Conservation (phyloP, 2,113 vertebrate genomes). For the Gallinago paraguaiae region DNA sequence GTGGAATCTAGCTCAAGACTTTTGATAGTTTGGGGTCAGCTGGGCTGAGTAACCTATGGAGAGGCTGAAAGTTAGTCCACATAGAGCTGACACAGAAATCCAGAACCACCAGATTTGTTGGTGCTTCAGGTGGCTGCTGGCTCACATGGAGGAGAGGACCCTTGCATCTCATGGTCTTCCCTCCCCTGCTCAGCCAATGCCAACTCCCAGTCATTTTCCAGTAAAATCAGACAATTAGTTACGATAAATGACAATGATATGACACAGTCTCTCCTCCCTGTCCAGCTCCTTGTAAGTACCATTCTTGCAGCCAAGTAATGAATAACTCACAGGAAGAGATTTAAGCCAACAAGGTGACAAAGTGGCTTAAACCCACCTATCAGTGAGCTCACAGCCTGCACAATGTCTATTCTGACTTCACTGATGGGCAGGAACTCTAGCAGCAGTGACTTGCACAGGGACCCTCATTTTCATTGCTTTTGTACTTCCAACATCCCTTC, state of each 20-base stretch:
- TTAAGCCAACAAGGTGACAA: not conserved
- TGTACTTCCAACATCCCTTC: not conserved
- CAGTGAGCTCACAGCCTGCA: not conserved
- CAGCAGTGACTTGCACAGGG: not conserved
- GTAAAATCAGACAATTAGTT: not conserved
- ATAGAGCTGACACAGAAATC: not conserved
- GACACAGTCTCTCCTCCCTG: accelerated
- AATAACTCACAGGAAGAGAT: not conserved
- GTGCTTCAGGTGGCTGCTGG: not conserved
- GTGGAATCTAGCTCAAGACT: accelerated
- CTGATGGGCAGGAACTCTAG: not conserved
- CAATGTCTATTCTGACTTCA: not conserved
- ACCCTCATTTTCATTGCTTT: not conserved
- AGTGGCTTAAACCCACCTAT: not conserved
- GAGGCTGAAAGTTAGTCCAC: not conserved
- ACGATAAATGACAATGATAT: accelerated
- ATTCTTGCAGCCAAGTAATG: not conserved
- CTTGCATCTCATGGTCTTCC: too few relatives aligned
- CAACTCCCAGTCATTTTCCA: not conserved
- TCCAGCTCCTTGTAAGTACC: not conserved
- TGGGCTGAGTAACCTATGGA: not conserved
- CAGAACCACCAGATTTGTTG: not conserved
- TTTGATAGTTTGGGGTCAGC: not conserved
- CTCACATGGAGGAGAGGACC: accelerated
- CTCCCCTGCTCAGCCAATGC: not conserved